Conservation (phyloP, 35 echinoderm and acorn worm genomes). For the Holothuria glaberrima region DNA sequence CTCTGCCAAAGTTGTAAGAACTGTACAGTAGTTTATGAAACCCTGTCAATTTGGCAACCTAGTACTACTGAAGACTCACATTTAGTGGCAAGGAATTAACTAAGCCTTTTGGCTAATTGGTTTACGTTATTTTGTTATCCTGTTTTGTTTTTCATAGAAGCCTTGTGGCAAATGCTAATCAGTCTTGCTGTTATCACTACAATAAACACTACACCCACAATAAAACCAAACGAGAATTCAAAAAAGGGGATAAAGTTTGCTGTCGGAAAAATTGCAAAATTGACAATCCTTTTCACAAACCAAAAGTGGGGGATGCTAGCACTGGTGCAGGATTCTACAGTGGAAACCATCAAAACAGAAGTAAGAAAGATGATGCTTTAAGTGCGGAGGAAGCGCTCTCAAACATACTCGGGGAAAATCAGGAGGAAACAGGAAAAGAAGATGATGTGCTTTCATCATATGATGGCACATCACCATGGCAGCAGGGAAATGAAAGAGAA, state of each 20-base stretch:
- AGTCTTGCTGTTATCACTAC: slow-evolving; percentile 20
- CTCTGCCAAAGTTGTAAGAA: neutral
- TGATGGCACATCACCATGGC: neutral
- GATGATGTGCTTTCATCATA: neutral
- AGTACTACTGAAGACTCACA: too few species aligned
- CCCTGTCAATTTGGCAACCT: too few species aligned
- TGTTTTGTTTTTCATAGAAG: neutral
- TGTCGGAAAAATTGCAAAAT: slow-evolving; percentile 46
- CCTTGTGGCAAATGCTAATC: slow-evolving; percentile 9
- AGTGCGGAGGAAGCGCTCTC: neutral
- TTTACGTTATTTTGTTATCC: too few species aligned
- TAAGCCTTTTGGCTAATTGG: too few species aligned
- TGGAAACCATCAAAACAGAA: neutral
- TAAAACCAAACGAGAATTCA: neutral
- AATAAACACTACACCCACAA: slow-evolving; percentile 12
- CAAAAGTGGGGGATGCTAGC: neutral
- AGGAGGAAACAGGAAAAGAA: neutral
- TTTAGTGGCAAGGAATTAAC: too few species aligned
- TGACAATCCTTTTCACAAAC: neutral
- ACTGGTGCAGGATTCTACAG: neutral
- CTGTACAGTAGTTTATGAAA: too few species aligned
- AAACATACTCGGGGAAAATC: neutral
- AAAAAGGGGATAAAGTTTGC: slow-evolving; percentile 33
- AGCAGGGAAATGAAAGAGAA: too few species aligned
- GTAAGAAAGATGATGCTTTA: neutral